Base-by-base conservation (phyloP, 2,888 invertebrate genomes). In the Gerris lacustris region DNA sequence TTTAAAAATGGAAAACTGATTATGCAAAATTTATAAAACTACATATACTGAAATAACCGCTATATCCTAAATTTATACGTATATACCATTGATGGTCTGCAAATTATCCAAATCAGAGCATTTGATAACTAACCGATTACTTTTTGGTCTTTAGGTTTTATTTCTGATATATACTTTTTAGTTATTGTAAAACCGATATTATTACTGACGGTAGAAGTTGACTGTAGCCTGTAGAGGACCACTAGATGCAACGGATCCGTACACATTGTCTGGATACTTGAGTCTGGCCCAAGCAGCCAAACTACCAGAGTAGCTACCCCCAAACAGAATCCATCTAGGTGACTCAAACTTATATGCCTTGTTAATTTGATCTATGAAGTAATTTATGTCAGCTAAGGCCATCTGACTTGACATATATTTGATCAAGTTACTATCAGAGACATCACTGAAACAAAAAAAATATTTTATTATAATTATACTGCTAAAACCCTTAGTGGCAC, bases 261-360 rank as follows among this genome's bases (percentile, higher is more conserved):
- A 83, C 5, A 95, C 87, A 44, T 95, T 82, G 80, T 92, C 88
- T 0, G 96, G 94, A 81, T 94, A 96, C 80, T 94, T 94, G 68
- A 88, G 82, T 67, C 95, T 82, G 71, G 88, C 79, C 96, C 96
- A 97, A 6, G 95, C 96, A 6, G 95, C 92, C 76, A 97, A 81
- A 0, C 92, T 91, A 1, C 95, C 96, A 1, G 96, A 90, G 80
- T 96, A 96, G 0, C 95, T 95, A 5, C 96, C 96, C 11, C 96
- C 96, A 80, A 96, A 96, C 0, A 88, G 89, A 73, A 97, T 88
- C 93, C 94, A 95, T 80, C 90, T 92, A 11, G 83, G 80, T 0
- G 80, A 79, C 6, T 82, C 79, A 31, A 92, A 80, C 62, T 86
- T 83, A 76, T 86, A 86, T 74, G 84, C 79, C 2, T 80, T 77